Base-by-base conservation (phyloP, 2,888 invertebrate genomes). In the Nesidiocoris tenuis region DNA sequence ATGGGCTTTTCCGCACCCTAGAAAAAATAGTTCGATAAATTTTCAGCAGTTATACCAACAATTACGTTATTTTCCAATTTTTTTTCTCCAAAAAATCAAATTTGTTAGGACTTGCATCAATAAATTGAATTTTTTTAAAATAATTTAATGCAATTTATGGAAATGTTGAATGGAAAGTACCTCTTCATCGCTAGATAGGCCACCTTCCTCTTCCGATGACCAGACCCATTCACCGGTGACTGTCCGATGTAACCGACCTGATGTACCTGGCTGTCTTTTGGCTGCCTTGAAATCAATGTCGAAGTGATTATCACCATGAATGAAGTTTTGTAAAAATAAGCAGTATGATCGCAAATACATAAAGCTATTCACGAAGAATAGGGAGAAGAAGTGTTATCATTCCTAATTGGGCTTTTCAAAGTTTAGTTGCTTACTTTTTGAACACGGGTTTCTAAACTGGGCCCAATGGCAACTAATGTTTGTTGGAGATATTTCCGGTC, bases 181-280 rank as follows among this genome's bases (percentile, higher is more conserved):
- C 79, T 87, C 87, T 64, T 78, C 78, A 79, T 87, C 86, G 79
- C 86, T 86, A 7, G 85, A 86, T 24, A 86, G 86, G 72, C 86
- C 86, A 19, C 84, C 87, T 81, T 96, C 94, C 82, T 96, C 96
- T 82, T 94, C 95, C 81, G 95, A 95, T 77, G 96, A 96, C 97
- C 98, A 98, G 77, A 96, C 96, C 98, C 98, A 98, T 84, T 96
- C 96, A 55, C 98, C 98, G 22, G 96, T 96, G 81, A 95, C 94
- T 80, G 96, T 97, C 82, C 97, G 90, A 84, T 96, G 96, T 79
- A 96, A 86, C 74, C 87, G 83, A 21, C 88, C 88, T 56, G 87
- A 87, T 0, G 95, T 90, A 24, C 95, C 95, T 0, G 95, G 95
- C 84, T 93, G 93, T 79, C 94, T 87, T 83, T 90, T 90, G 79